Base-by-base conservation (phyloP, 2,888 invertebrate species). In the Cephalotes varians region DNA sequence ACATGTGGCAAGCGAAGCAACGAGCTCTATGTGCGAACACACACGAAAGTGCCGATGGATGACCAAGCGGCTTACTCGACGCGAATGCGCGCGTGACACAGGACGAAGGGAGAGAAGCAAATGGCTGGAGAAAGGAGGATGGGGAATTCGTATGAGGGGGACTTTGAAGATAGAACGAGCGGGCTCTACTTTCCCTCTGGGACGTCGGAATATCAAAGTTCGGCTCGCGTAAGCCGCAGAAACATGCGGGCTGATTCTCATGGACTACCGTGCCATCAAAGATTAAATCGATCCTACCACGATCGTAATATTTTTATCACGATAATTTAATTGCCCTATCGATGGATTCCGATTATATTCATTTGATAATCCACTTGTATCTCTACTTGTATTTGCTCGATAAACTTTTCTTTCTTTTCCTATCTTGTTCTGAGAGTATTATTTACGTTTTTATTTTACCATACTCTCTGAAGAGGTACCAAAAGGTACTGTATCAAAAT, bases 121-220 rank as follows among this genome's bases (percentile, higher is more conserved):
- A 58, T 25, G 81, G 18, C 60, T 18, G 77, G 54, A 37, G 74
- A 44, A 64, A 79, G 60, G 79, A 62, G 81, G 73, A 37, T 34
- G 34, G 76, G 62, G 18, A 74, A 84, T 62, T 81, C 44, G 81
- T 87, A 81, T 84, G 82, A 65, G 82, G 82, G 64, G 85, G 86
- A 88, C 84, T 88, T 86, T 86, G 85, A 83, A 85, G 85, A 86
- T 88, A 83, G 88, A 77, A 88, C 87, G 88, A 87, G 71, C 88
- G 82, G 82, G 71, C 72, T 85, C 83, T 82, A 82, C 88, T 87
- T 88, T 88, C 88, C 87, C 21, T 72, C 51, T 67, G 74, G 72
- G 51, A 60, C 67, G 74, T 71, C 81, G 54, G 74, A 81, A 84
- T 81, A 73, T 84, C 81, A 84, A 74, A 84, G 74, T 54, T 71